Percentiles rank a stretch among this genome's conserved stretches.
Conservation (phyloP, 1,140 invertebrate genomes). For the Neodiprion virginianus region DNA sequence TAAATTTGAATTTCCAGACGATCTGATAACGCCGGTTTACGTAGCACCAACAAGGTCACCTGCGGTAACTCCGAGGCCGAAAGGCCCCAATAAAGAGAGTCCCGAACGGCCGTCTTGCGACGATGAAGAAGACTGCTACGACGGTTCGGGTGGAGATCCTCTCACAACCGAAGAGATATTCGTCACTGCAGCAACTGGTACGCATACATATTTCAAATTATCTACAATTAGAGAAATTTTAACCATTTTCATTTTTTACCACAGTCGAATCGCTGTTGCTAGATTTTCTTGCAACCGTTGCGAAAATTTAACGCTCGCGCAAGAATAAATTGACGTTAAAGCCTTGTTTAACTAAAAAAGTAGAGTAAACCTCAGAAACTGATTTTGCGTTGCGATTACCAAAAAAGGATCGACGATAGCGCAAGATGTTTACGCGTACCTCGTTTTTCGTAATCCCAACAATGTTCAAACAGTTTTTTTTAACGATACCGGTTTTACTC, state of each 20-base stretch:
- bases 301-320: too few relatives aligned
- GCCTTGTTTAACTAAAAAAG: too few relatives aligned
- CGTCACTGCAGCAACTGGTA: conserved; percentile 65
- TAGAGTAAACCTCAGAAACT: too few relatives aligned
- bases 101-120: conserved; percentile 66
- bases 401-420: too few relatives aligned
- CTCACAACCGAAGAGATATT: conserved; percentile 70
- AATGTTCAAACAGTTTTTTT: too few relatives aligned
- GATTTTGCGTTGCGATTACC: too few relatives aligned
- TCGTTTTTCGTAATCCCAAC: too few relatives aligned
- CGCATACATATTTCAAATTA: conserved; percentile 31
- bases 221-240: conserved; percentile 15
- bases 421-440: too few relatives aligned
- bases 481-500: too few relatives aligned
- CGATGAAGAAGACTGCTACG: conserved; percentile 80
- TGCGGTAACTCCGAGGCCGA: conserved; percentile 62
- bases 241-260: conserved; percentile 8
- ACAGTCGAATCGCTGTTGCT: too few relatives aligned
- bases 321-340: too few relatives aligned
- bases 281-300: too few relatives aligned
- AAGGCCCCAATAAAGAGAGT: conserved; percentile 46
- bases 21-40: conserved; percentile 91
- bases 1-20: conserved; percentile 63
- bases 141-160: conserved; percentile 76
- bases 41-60: conserved; percentile 81